Percentiles rank a stretch among this genome's conserved stretches.
These are phyloP conservation scores for Drosophila bifasciata DNA, from an alignment of 1,140 invertebrate species.

Conservation along the genomic window DNA sequence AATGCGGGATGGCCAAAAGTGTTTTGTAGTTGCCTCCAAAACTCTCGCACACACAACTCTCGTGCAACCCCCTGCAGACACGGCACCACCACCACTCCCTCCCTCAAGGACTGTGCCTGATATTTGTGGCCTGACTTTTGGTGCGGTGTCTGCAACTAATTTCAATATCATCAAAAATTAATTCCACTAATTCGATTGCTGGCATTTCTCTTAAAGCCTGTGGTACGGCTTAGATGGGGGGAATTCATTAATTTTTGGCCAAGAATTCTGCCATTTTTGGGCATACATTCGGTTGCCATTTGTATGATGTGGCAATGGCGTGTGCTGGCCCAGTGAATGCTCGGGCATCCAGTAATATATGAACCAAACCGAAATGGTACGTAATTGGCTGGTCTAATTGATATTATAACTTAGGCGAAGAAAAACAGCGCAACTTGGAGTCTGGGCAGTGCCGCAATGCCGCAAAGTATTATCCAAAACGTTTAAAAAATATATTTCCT, in stretches of 20 bases:
- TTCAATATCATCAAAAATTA: constrained; percentile 84
- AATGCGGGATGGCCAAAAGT: constrained; percentile 64
- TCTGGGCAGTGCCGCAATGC: too few relatives aligned
- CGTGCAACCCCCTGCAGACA: constrained; percentile 18
- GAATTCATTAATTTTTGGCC: constrained; percentile 67
- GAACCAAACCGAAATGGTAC: constrained; percentile 34
- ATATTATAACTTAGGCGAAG: constrained; percentile 6
- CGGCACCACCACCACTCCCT: background rate
- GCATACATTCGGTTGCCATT: constrained; percentile 9
- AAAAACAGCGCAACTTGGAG: too few relatives aligned
- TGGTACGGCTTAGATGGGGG: background rate
- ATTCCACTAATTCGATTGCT: constrained; percentile 84
- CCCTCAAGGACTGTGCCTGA: background rate
- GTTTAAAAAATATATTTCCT: too few relatives aligned
- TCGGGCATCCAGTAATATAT: constrained; percentile 47
- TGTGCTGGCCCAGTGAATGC: constrained; percentile 34
- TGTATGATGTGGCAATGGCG: constrained; percentile 65
- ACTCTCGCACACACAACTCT: constrained; percentile 25
- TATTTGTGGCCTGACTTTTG: constrained; percentile 36
- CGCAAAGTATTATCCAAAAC: too few relatives aligned
- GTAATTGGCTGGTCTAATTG: constrained; percentile 44
- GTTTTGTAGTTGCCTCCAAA: constrained; percentile 66
- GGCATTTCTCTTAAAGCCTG: constrained; percentile 53
- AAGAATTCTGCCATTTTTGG: constrained; percentile 15
- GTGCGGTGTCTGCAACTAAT: constrained; percentile 78